Evolutionary conservation across 2,113 vertebrate genomes (phyloP).

Genomic region (Colaptes auratus): DNA sequence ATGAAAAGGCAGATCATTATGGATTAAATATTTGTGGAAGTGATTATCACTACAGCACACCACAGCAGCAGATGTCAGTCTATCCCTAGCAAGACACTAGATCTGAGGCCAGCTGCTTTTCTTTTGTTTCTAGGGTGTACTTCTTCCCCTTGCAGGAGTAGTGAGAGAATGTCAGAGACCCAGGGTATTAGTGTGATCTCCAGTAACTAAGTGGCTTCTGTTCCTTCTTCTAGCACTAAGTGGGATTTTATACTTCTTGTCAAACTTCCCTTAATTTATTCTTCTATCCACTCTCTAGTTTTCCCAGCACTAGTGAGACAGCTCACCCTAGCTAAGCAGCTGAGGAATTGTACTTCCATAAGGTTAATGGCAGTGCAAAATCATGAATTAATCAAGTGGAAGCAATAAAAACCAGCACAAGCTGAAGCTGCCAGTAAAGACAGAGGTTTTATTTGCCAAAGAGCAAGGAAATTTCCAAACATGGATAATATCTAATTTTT

Average conservation of each 20-base stretch:
- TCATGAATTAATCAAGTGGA: neutral
- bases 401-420: neutral
- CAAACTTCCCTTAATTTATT: constrained; percentile 17
- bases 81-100: neutral
- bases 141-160: neutral
- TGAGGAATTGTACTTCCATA: neutral
- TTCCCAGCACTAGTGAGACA: neutral
- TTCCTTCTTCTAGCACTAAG: neutral
- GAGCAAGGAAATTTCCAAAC: neutral
- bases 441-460: neutral
- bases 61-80: constrained; percentile 32
- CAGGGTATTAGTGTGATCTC: neutral
- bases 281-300: neutral
- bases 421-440: neutral
- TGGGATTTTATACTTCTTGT: constrained; percentile 12
- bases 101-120: constrained; percentile 39
- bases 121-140: neutral
- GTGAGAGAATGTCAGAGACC: constrained; percentile 27
- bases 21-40: constrained; percentile 50
- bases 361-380: neutral
- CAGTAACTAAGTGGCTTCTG: constrained; percentile 13
- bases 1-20: constrained; percentile 22
- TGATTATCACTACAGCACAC: neutral
- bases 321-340: neutral
- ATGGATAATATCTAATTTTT: neutral